Conservation (phyloP, 1,140 invertebrate species). For the Microvelia longipes region DNA sequence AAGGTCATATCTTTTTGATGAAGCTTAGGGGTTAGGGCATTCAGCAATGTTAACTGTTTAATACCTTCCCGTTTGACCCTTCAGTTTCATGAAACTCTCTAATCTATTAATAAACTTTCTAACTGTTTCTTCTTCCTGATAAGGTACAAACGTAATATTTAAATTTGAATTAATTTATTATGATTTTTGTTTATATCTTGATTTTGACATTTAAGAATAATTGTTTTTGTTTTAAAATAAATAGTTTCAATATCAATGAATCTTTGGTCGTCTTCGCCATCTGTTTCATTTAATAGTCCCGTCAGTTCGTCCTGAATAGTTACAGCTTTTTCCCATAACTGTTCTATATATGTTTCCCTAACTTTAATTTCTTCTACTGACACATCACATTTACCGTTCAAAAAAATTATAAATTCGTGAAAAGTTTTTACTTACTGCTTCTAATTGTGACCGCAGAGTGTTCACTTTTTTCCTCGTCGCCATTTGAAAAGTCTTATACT, state of each 20-base stretch:
- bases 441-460: too few relatives aligned
- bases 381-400: too few relatives aligned
- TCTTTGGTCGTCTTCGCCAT: neutral
- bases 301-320: neutral
- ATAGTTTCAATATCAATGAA: neutral
- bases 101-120: neutral
- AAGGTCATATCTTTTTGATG: neutral
- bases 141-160: neutral
- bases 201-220: neutral
- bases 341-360: neutral
- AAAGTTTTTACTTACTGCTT: too few relatives aligned
- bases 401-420: too few relatives aligned
- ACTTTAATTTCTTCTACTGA: neutral
- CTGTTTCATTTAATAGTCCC: neutral
- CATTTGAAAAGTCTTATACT: too few relatives aligned
- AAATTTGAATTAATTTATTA: neutral
- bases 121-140: neutral
- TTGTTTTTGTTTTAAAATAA: neutral
- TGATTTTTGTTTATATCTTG: neutral
- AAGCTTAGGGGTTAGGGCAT: neutral
- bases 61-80: neutral
- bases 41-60: neutral
- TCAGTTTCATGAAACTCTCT: neutral
- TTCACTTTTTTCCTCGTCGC: too few relatives aligned
- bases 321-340: neutral